Base-by-base conservation (phyloP, 2,113 vertebrate genomes). In the Sebastes schlegelii region DNA sequence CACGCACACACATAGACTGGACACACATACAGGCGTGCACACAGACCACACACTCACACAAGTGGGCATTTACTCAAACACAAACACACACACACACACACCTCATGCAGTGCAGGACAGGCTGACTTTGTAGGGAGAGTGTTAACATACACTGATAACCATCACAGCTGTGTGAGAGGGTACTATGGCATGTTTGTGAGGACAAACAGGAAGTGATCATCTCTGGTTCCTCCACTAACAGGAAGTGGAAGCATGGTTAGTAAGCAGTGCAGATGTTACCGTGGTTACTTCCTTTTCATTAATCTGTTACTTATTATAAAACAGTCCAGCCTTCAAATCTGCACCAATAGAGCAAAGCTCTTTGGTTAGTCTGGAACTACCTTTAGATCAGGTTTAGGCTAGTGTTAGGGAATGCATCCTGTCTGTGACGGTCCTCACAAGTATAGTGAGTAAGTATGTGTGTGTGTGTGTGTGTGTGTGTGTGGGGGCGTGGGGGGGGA, bases 101-200 rank as follows among this genome's bases (percentile, higher is more conserved):
- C 62, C 45, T 5, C 48, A 16, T 48, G 46, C 51, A 55, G 46
- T 51, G 74, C 74, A 83, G 80, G 79, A 40, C 34, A 65, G 70
- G 21, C 68, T 79, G 83, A 86, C 85, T 80, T 83, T 91, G 71
- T 79, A 52, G 62, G 67, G 66, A 80, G 65, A 61, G 57, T 71
- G 81, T 82, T 89, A 61, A 69, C 84, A 46, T 73, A 62, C 66
- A 23, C 10, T 12, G 43, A 66, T 84, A 73, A 69, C 26, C 26
- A 34, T 34, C 26, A 34, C 26, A 34, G 26, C 26, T 34, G 26
- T 34, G 26, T 34, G 26, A 34, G 26, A 34, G 26, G 26, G 26
- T 0, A 34, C 26, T 34, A 3, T 34, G 26, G 26, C 4, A 3
- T 34, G 26, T 34, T 34, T 34, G 26, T 34, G 26, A 34, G 26